Percentiles rank a stretch among this genome's conserved stretches.
Evolutionary conservation across 2,888 invertebrate species (phyloP).

Genomic region (Cerastis leucographa): DNA sequence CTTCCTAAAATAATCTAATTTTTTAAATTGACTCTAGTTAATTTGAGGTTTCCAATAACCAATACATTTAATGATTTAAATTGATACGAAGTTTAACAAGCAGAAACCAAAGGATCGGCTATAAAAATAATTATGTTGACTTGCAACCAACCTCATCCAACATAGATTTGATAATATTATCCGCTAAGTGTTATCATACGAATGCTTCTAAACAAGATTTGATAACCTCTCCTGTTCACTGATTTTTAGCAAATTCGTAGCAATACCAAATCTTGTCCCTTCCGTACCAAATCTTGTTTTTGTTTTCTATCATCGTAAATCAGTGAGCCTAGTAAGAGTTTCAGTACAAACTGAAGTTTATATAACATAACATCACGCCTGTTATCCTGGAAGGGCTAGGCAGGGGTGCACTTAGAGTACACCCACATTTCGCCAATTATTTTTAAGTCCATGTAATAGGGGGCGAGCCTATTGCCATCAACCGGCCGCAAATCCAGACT

Average conservation of each 20-base stretch:
- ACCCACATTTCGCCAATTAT: too few species aligned
- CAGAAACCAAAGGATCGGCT: neutral
- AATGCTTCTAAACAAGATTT: neutral
- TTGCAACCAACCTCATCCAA: neutral
- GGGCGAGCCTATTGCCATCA: too few species aligned
- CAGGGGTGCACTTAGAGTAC: too few species aligned
- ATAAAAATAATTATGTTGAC: neutral
- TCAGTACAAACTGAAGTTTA: neutral
- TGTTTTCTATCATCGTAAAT: neutral
- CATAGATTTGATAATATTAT: neutral
- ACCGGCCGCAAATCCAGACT: too few species aligned
- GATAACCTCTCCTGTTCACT: neutral
- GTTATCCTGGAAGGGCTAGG: too few species aligned
- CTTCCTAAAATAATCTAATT: neutral
- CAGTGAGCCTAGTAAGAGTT: neutral
- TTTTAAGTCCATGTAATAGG: too few species aligned
- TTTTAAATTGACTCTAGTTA: neutral
- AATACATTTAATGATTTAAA: too few species aligned
- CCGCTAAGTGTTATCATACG: neutral
- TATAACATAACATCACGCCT: too few species aligned
- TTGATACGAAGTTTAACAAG: neutral
- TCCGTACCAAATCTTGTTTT: too few species aligned
- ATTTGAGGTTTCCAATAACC: neutral
- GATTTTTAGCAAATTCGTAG: neutral
- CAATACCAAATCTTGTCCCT: too few species aligned